A percentile compares a stretch with the other conserved stretches of the same genome.
Conservation (phyloP, 2,113 vertebrate species). For the Xiphophorus maculatus region DNA sequence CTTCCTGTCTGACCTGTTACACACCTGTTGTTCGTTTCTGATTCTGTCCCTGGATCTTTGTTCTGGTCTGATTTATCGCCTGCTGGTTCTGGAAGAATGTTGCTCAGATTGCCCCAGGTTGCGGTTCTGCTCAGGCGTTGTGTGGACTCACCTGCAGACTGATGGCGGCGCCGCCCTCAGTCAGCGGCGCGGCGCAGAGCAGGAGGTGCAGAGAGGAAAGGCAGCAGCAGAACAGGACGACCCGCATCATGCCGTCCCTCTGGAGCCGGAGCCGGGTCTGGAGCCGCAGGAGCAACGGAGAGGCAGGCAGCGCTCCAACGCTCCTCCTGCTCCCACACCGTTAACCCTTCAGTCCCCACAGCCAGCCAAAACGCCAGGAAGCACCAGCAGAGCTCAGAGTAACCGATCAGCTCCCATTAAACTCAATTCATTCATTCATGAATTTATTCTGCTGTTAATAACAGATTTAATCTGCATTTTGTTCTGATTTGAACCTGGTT, state of each 20-base stretch:
- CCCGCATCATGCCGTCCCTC: constrained; percentile 15
- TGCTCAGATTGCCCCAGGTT: too few species aligned
- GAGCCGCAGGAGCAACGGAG: neutral
- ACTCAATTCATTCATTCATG: too few species aligned
- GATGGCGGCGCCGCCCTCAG: constrained; percentile 13
- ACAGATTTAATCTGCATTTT: too few species aligned
- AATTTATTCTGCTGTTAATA: too few species aligned
- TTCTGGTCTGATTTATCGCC: neutral
- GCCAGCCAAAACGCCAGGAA: neutral
- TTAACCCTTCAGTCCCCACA: neutral
- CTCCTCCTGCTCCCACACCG: neutral
- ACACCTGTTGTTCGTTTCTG: too few species aligned
- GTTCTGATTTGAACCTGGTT: too few species aligned
- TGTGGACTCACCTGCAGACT: constrained; percentile 48
- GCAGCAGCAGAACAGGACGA: constrained; percentile 34
- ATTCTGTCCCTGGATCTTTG: neutral
- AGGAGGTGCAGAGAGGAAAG: constrained; percentile 46
- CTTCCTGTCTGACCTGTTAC: too few species aligned
- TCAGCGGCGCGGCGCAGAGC: constrained; percentile 36
- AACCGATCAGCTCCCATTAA: neutral
- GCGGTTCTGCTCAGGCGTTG: neutral
- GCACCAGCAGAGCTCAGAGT: neutral
- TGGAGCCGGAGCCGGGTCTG: neutral
- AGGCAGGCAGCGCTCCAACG: neutral
- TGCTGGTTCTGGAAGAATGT: neutral